phyloP scores from a whole-genome alignment of 2,888 invertebrate species.

The Hirtodrosophila alboralis region DNA sequence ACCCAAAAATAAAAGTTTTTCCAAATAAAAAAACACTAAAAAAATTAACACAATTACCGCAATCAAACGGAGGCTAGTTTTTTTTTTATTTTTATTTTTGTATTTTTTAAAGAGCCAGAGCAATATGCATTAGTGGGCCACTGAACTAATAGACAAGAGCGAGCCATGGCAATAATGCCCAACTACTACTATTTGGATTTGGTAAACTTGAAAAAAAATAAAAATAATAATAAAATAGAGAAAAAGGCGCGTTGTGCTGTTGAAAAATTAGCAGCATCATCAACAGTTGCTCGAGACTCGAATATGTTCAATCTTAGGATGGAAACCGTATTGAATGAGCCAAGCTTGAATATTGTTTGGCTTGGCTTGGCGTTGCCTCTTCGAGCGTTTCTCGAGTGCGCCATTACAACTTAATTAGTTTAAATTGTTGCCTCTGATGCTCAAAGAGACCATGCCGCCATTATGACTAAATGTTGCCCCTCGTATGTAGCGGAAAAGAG shows the following conservation, averaged over 20 bases:
- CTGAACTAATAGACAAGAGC: conserved; percentile 74
- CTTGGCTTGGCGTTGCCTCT: conserved; percentile 11
- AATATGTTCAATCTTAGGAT: conserved; percentile 32
- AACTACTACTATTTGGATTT: conserved; percentile 43
- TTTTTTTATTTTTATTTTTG: conserved; percentile 5
- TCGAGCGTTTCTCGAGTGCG: conserved; percentile 67
- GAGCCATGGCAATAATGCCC: conserved; percentile 31
- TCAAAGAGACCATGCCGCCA: conserved; percentile 59
- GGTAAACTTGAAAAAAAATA: conserved; percentile 65
- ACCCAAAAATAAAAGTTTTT: conserved; percentile 56
- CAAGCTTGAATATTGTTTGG: conserved; percentile 61
- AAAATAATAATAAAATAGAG: conserved; percentile 6
- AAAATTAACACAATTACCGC: conserved; percentile 76
- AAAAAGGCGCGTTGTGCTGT: conserved; percentile 7
- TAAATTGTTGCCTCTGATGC: conserved; percentile 73
- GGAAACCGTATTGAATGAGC: conserved; percentile 40
- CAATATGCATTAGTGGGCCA: conserved; percentile 79
- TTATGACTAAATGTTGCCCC: conserved; percentile 27
- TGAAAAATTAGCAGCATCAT: conserved; percentile 77
- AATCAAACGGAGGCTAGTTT: conserved; percentile 61
- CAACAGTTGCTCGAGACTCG: conserved; percentile 37
- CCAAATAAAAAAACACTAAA: conserved; percentile 38
- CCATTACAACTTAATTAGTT: conserved; percentile 80
- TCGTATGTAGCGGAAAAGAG: neutral
- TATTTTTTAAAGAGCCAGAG: conserved; percentile 47